phyloP scores from a whole-genome alignment of 2,797 vertebrate species.

The Helicolenus hilgendorfi region DNA sequence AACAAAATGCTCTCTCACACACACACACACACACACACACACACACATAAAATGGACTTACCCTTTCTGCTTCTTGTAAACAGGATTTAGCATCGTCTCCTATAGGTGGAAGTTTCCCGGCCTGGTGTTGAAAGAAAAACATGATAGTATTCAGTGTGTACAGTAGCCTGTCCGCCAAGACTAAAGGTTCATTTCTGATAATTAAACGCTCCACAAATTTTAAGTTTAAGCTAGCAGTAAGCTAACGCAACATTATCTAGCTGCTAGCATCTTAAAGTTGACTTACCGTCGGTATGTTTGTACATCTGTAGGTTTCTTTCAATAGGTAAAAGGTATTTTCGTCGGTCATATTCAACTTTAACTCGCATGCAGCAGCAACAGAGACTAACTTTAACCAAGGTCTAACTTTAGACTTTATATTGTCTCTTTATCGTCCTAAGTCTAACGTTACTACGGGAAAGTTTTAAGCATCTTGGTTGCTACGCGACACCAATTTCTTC shows the following conservation, averaged over 20 bases:
- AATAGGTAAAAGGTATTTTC: neutral
- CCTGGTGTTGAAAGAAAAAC: conserved; percentile 76
- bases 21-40: neutral
- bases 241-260: neutral
- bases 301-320: conserved; percentile 29
- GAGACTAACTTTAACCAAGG: no score
- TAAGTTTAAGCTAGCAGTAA: neutral
- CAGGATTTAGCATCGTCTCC: conserved; percentile 82
- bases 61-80: conserved; percentile 87
- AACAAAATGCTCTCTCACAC: neutral
- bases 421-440: neutral
- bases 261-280: neutral
- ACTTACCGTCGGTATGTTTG: conserved; percentile 63
- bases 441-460: neutral
- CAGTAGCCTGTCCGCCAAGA: neutral
- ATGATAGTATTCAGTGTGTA: neutral
- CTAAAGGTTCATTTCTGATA: neutral
- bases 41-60: conserved; percentile 52
- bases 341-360: conserved; percentile 40
- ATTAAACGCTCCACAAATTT: neutral
- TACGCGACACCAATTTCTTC: neutral
- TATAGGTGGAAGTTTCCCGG: conserved; percentile 85
- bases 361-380: neutral
- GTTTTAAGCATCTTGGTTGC: neutral
- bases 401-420: neutral